These are phyloP conservation scores for Gorsachius magnificus DNA, from an alignment of 2,797 vertebrate genomes.

Conservation along the genomic window DNA sequence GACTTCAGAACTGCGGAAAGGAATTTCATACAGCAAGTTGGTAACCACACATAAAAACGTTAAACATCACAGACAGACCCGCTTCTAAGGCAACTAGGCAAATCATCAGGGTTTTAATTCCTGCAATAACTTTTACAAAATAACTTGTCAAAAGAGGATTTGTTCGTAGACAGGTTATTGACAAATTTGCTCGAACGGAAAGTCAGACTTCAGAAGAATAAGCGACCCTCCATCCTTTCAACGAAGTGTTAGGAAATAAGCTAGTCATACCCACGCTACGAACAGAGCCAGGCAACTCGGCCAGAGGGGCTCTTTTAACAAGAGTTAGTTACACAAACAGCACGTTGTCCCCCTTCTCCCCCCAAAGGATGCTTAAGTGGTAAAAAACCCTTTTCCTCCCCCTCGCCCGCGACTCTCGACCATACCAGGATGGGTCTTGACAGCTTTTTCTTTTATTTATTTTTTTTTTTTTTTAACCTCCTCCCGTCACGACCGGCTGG, in stretches of 20 bases:
- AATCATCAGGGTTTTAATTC: neutral
- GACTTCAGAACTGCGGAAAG: neutral
- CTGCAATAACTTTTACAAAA: neutral
- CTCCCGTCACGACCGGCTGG: neutral
- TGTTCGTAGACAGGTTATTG: rapidly evolving
- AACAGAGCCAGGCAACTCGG: neutral
- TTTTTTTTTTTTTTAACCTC: too few relatives aligned
- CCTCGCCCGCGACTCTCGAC: too few relatives aligned
- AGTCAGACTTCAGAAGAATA: neutral
- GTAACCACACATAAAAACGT: neutral
- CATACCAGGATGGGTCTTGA: neutral
- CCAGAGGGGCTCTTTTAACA: neutral
- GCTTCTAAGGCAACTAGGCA: neutral
- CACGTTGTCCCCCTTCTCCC: neutral
- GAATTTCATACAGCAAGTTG: neutral
- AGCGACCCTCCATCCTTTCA: neutral
- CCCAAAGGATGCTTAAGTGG: neutral
- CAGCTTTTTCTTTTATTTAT: too few relatives aligned
- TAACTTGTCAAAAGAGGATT: neutral
- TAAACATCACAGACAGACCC: neutral
- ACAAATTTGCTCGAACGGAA: neutral
- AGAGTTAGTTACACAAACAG: neutral
- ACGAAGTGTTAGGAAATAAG: neutral
- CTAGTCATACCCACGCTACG: neutral
- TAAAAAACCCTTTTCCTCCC: neutral